Conservation (phyloP, 2,113 vertebrate genomes). For the Phaetusa simplex region DNA sequence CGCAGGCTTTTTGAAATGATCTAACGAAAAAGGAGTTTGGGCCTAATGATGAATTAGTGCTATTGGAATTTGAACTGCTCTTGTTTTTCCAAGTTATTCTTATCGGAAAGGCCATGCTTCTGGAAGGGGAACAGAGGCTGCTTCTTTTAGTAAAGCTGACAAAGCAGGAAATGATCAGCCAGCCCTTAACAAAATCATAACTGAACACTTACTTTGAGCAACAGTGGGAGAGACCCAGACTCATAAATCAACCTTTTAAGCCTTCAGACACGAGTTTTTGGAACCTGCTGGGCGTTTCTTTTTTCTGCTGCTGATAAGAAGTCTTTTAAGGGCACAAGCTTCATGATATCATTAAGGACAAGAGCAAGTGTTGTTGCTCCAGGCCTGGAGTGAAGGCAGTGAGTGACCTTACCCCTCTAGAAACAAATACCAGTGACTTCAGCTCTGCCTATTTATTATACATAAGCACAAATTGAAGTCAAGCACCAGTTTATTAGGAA, state of each 20-base stretch:
- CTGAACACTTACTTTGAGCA: not conserved
- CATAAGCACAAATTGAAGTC: not conserved
- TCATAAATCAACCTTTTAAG: constrained; percentile 30
- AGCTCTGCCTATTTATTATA: not conserved
- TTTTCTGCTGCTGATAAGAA: constrained; percentile 15
- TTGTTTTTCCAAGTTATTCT: constrained; percentile 60
- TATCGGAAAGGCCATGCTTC: constrained; percentile 37
- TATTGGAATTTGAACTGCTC: constrained; percentile 62
- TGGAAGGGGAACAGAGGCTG: constrained; percentile 6
- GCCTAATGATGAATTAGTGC: constrained; percentile 45
- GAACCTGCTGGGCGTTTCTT: not conserved
- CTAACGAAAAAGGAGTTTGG: not conserved
- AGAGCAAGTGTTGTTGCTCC: not conserved
- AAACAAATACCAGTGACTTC: not conserved
- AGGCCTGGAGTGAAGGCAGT: not conserved
- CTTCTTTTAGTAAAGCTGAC: constrained; percentile 1
- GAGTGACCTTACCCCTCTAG: not conserved
- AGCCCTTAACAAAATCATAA: not conserved
- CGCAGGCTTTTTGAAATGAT: not conserved
- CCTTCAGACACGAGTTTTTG: not conserved
- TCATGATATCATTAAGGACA: not conserved
- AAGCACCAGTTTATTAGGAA: not conserved
- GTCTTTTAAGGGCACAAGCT: not conserved
- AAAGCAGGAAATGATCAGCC: constrained; percentile 21
- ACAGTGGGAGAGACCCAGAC: not conserved